Percentiles rank a stretch among this genome's conserved stretches.
These are phyloP conservation scores for Palythoa heliodiscus DNA, from an alignment of 92 coral and sea anemone genomes.

Conservation along the genomic window DNA sequence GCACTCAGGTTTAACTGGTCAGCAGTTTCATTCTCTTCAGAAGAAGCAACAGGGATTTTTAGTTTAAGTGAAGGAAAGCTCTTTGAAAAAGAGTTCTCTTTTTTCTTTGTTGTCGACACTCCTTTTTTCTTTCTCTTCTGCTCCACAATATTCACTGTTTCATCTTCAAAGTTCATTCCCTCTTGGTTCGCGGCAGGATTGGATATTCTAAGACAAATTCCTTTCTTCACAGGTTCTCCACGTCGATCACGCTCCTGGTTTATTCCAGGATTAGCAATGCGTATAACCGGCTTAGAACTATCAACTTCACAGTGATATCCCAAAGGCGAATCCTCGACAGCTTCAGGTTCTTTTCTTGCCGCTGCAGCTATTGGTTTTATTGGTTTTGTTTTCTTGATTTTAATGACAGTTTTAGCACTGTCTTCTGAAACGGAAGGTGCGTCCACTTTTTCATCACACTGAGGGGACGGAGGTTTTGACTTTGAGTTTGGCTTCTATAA, in stretches of 20 bases:
- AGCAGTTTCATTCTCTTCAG: conserved; percentile 37
- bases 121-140: conserved; percentile 34
- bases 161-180: conserved; percentile 16
- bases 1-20: conserved; percentile 55
- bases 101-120: conserved; percentile 27
- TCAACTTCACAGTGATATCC: conserved; percentile 73
- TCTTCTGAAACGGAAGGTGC: conserved; percentile 63
- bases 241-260: conserved; percentile 45
- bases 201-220: conserved; percentile 38
- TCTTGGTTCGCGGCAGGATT: conserved; percentile 38
- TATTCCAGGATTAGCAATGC: conserved; percentile 66
- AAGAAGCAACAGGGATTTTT: conserved; percentile 63
- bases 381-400: conserved; percentile 78
- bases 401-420: conserved; percentile 74
- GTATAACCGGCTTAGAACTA: conserved; percentile 70
- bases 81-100: conserved; percentile 60
- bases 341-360: conserved; percentile 40
- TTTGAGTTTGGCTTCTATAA: conserved; percentile 62
- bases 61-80: conserved; percentile 81
- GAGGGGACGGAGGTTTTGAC: conserved; percentile 72
- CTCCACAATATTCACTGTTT: neutral
- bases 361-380: conserved; percentile 48
- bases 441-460: conserved; percentile 54
- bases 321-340: conserved; percentile 43
- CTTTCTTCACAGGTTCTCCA: conserved; percentile 55